phyloP scores from a whole-genome alignment of 2,113 vertebrate species.

The Galbula dea region DNA sequence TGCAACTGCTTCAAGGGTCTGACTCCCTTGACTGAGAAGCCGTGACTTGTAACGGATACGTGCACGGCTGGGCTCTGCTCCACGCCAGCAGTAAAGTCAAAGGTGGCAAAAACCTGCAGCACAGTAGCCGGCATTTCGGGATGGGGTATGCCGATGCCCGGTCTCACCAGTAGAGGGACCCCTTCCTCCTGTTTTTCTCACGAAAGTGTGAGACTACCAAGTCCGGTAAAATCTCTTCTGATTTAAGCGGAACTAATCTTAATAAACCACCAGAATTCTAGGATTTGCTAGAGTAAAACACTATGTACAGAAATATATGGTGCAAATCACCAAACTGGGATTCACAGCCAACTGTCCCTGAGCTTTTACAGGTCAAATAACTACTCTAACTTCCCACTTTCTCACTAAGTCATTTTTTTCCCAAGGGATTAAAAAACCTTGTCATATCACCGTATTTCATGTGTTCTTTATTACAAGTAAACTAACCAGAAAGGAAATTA shows the following conservation, averaged over 20 bases:
- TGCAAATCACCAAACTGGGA: background rate
- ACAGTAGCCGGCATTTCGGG: accelerated
- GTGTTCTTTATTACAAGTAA: background rate
- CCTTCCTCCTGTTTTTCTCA: background rate
- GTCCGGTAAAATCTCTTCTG: background rate
- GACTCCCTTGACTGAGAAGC: accelerated
- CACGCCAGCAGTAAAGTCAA: accelerated
- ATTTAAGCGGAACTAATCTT: background rate
- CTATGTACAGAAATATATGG: accelerated
- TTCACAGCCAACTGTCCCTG: background rate
- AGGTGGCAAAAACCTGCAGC: accelerated
- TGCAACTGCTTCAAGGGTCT: accelerated
- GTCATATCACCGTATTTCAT: background rate
- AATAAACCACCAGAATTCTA: background rate
- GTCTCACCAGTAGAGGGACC: background rate
- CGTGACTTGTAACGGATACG: accelerated
- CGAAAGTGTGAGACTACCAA: background rate
- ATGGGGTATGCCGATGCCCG: accelerated
- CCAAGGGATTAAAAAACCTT: background rate
- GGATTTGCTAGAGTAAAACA: background rate
- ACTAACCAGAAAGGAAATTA: background rate
- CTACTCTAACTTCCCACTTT: background rate
- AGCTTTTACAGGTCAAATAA: background rate
- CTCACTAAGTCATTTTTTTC: background rate
- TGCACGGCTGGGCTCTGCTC: accelerated